Conservation (phyloP, 2,797 vertebrate species). For the Antennarius maculatus region DNA sequence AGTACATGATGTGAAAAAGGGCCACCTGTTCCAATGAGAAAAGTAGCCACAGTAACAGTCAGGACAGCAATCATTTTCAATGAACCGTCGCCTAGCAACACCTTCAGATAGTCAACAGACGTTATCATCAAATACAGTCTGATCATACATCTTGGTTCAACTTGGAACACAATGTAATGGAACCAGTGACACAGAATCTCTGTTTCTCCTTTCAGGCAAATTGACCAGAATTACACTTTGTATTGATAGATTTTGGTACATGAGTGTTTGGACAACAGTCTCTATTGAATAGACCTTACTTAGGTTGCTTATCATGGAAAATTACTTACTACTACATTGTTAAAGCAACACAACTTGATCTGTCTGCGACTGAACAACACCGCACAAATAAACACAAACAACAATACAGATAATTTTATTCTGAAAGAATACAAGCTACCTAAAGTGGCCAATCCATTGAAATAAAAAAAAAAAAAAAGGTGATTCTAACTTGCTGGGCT, state of each 20-base stretch:
- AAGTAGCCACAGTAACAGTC: slow-evolving; percentile 2
- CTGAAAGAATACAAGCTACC: too few relatives aligned
- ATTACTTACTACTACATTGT: too few relatives aligned
- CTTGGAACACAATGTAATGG: neutral
- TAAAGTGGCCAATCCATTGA: too few relatives aligned
- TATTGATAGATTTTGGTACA: neutral
- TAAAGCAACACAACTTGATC: too few relatives aligned
- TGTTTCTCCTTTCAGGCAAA: neutral
- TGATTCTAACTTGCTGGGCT: too few relatives aligned
- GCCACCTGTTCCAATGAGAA: slow-evolving; percentile 29
- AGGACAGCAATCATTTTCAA: slow-evolving; percentile 35
- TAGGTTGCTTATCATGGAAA: too few relatives aligned
- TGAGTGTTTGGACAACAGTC: neutral
- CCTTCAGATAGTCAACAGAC: slow-evolving; percentile 25
- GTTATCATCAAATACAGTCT: slow-evolving; percentile 29
- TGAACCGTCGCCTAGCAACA: slow-evolving; percentile 66
- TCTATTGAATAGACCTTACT: neutral
- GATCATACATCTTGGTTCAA: slow-evolving; percentile 25
- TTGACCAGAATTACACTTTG: neutral
- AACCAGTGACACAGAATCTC: neutral
- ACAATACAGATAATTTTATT: too few relatives aligned
- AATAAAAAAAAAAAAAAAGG: too few relatives aligned
- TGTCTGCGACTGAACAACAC: too few relatives aligned
- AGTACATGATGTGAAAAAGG: slow-evolving; percentile 7
- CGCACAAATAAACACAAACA: too few relatives aligned